Percentiles rank a stretch among this genome's conserved stretches.
These are phyloP conservation scores for Tyrannus savana DNA, from an alignment of 2,113 vertebrate species.

Conservation along the genomic window DNA sequence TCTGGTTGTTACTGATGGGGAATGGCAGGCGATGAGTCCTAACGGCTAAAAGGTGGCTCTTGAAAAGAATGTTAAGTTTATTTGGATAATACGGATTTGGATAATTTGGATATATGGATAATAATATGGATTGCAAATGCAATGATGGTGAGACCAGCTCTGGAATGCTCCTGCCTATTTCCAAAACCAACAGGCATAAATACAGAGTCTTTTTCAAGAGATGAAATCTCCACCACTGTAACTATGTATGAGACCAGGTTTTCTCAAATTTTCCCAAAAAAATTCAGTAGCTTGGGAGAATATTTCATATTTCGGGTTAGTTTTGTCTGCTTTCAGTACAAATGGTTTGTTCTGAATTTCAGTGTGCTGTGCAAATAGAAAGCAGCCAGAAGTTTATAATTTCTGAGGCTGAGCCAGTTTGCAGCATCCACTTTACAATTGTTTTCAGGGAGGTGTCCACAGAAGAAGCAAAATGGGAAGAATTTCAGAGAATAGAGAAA, in stretches of 20 bases:
- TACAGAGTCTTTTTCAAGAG: neutral
- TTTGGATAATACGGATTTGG: neutral
- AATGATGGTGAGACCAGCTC: neutral
- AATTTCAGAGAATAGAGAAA: neutral
- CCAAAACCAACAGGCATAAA: neutral
- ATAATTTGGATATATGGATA: neutral
- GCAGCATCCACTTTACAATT: neutral
- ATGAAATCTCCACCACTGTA: neutral
- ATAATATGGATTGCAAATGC: neutral
- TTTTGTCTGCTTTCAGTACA: neutral
- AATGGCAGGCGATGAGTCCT: neutral
- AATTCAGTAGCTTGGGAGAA: neutral
- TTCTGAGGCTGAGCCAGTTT: neutral
- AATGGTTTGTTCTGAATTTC: neutral
- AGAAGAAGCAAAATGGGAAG: neutral
- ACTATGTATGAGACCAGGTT: neutral
- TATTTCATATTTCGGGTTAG: neutral
- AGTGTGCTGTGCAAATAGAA: neutral
- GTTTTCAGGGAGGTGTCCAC: neutral
- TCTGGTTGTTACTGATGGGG: neutral
- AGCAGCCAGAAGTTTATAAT: neutral
- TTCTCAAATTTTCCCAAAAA: neutral
- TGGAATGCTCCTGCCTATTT: neutral
- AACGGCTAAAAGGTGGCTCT: neutral
- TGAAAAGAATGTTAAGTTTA: neutral